Base-by-base conservation (phyloP, 2,113 vertebrate genomes). In the Oncorhynchus kisutch region DNA sequence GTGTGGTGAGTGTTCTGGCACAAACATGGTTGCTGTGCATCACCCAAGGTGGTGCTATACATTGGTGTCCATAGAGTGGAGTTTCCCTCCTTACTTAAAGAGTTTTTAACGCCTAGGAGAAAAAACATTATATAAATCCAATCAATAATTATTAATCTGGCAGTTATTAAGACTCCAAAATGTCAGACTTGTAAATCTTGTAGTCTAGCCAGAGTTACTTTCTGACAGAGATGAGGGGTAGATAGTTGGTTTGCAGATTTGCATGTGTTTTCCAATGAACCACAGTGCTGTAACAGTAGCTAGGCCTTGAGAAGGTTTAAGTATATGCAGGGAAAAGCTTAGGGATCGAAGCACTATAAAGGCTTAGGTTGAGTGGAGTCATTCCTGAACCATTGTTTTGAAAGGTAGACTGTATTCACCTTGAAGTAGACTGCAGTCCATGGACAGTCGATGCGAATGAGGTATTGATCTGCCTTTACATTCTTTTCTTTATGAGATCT, bases 381-480 rank as follows among this genome's bases (percentile, higher is more conserved):
- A 12, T 22, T 9, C 4, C 18, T 66, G 25, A 14, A 29, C 25
- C 11, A 1, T 25, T 66, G 22, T 64, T n/a, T 66, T 11, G 64
- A 66, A 18, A 71, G 29, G 60, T 20, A 76, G 76, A 73, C 4
- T n/a, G 88, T 89, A 79, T 78, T 88, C 64, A 13, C 80, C 79
- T 82, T 90, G 85, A 89, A 85, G 85, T 87, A 73, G 75, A 82
- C 77, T 60, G 7, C 6, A 60, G 59, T n/a, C 20, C 59, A n/a
- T 73, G 82, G 76, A 75, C 72, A 80, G 80, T 67, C 85, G 77
- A n/a, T 64, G 82, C 79, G 87, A 90, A 89, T 87, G 81, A 87
- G 90, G 89, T 90, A 93, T 91, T 88, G 86, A 89, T 81, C 86
- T 2, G 72, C 80, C 77, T 69, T 75, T 75, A 57, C 68, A 78